These are phyloP conservation scores for Leptopilina clavipes DNA, from an alignment of 1,140 invertebrate genomes.

Conservation along the genomic window DNA sequence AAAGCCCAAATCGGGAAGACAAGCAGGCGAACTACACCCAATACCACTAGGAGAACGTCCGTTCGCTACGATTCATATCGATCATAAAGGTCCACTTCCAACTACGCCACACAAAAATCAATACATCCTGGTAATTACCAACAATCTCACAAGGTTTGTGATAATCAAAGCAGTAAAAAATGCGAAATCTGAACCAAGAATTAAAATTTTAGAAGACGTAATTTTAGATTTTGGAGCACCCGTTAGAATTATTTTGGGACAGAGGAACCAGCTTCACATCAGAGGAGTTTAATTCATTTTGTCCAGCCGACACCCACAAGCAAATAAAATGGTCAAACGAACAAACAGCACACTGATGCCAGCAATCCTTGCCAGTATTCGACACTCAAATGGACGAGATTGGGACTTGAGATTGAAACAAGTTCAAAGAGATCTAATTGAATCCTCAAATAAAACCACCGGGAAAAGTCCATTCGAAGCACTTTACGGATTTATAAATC, in stretches of 20 bases:
- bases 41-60: neutral
- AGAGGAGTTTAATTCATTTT: neutral
- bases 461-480: conserved; percentile 38
- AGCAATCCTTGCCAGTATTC: conserved; percentile 3
- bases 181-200: neutral
- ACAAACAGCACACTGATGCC: neutral
- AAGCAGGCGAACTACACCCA: neutral
- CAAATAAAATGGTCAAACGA: neutral
- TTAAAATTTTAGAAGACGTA: neutral
- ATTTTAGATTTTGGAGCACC: neutral
- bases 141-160: neutral
- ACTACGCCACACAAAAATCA: neutral
- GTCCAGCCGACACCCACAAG: neutral
- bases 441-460: conserved; percentile 27
- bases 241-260: neutral
- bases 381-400: conserved; percentile 11
- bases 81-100: neutral
- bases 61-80: neutral
- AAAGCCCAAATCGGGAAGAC: neutral
- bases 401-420: conserved; percentile 30
- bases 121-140: neutral
- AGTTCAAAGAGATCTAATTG: conserved; percentile 40
- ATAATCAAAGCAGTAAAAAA: neutral
- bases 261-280: neutral
- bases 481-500: conserved; percentile 34